Evolutionary conservation across 64 coral and sea anemone genomes (phyloP), one percentile per base, ranked within the genome.

Genomic region (Stichodactyla helianthus): DNA sequence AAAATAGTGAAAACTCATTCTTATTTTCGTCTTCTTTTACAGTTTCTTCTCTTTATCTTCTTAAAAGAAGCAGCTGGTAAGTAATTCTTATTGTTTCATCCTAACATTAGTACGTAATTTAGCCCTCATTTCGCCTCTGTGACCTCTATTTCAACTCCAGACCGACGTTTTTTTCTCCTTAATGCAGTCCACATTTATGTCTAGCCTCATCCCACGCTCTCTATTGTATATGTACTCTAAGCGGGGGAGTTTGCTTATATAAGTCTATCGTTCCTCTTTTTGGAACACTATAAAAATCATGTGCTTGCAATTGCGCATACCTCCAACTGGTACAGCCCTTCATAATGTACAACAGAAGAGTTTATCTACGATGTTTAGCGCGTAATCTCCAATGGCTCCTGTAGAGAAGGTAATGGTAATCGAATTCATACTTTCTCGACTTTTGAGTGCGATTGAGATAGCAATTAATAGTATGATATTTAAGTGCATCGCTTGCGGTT

Each of bases 221-320:
- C 68, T 74, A 74, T 74, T 74, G 68, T 31, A 31, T 74, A 74
- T 74, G 25, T 74, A 74, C 68, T 27, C 23, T 74, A 9, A 10
- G 68, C 68, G 68, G n/a, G 68, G 68, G 68, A 74, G 68, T 74
- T 74, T 74, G 68, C 68, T 74, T 74, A 23, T 12, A 35, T 27
- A 27, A 74, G 9, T 74, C 27, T 31, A 74, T 27, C 68, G 25
- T 74, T 19, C 68, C 25, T 74, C 27, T 74, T 68, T 74, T 74
- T 26, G 25, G 7, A 74, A 74, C 22, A 74, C 27, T 74, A 74
- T 3, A 74, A 31, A 74, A 27, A 31, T 31, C 23, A 74, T 27
- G n/a, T 74, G 26, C 23, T 28, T 74, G 23, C 13, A 26, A 74
- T n/a, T 74, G 25, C 27, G 25, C 27, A 11, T 31, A 23, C 68